Evolutionary conservation across 1,140 invertebrate genomes (phyloP), one percentile per base, ranked within the genome.

Genomic region (Dendroctonus ponderosae): DNA sequence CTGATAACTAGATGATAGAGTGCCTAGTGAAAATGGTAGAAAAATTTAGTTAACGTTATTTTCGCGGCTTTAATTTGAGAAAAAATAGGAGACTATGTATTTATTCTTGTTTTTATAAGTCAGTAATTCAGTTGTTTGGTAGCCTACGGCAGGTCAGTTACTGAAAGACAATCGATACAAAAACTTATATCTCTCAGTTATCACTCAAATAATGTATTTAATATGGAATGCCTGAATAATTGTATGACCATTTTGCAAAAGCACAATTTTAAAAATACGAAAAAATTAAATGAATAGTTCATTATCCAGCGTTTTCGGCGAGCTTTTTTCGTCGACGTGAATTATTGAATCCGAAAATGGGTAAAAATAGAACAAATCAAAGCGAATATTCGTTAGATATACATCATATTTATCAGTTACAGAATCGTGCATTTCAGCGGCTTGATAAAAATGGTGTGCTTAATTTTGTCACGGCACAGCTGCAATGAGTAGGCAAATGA

Each of bases 401-500:
- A 67, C 51, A 59, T 67, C 57, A 67, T 67, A 67, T 67, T 67
- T 67, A 67, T 67, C 65, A 67, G 65, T 15, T 51, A 61, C 65
- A 60, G 48, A 38, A 61, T 54, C 50, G 57, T 42, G 58, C 61
- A 59, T 66, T 66, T 66, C 50, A 67, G 42, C 65, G 41, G 65
- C 58, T 67, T 61, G 65, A 50, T 67, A 67, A 67, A 67, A 67
- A 67, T 61, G 49, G 26, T 52, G 57, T 41, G 58, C 57, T 67
- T 61, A 67, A 67, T 67, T 66, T 52, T 54, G 49, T 60, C 58
- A 67, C 57, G 58, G 46, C 49, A 67, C 65, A 67, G 65, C 57
- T 67, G 65, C 70, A 73, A 62, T 70, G 72, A 60, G 62, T 68
- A 70, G 67, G 67, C 71, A 72, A 71, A 74, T 72, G 61, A 67